Base-by-base conservation (phyloP, 1,140 invertebrate species). In the Monochamus saltuarius region DNA sequence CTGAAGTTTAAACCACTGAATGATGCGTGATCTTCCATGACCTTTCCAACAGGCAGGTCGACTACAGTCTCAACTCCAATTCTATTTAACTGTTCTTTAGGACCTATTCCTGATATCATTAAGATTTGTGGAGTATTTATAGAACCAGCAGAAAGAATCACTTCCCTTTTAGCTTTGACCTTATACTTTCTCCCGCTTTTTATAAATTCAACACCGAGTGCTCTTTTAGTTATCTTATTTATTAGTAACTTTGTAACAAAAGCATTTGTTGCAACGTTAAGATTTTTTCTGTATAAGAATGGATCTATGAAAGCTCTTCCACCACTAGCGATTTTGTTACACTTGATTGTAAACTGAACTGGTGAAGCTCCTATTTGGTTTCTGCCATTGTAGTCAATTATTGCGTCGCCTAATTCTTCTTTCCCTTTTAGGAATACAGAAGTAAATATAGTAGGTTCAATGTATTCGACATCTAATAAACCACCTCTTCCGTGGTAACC, bases 101-200 rank as follows among this genome's bases (percentile, higher is more conserved):
- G 87, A 16, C 89, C 89, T 38, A 91, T 83, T 11, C 89, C 89
- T 13, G 87, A 89, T 1, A 90, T 67, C 83, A 90, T 87, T 7
- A 91, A 66, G 11, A 91, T 65, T 67, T 87, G 80, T 0, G 88
- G 86, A 46, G 83, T 81, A 38, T 79, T 79, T 53, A 75, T 80
- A 56, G 73, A 77, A 56, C 88, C 88, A 10, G 82, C 83, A 0
- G 85, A 84, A 10, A 90, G 36, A 46, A 89, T 82, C 0, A 86
- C 79, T 74, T 88, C 86, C 62, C 84, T 82, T 37, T 78, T 79
- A 4, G 84, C 84, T 16, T 71, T 73, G 0, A 81, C 17, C 4
- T 77, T 63, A 0, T 78, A 59, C 22, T 69, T 68, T 47, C 70
- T 68, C 7, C 56, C 81, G n/a, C 53, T 60, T 1, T 67, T 66